Evolutionary conservation across 2,113 vertebrate genomes (phyloP).

Genomic region (Narcine bancroftii): DNA sequence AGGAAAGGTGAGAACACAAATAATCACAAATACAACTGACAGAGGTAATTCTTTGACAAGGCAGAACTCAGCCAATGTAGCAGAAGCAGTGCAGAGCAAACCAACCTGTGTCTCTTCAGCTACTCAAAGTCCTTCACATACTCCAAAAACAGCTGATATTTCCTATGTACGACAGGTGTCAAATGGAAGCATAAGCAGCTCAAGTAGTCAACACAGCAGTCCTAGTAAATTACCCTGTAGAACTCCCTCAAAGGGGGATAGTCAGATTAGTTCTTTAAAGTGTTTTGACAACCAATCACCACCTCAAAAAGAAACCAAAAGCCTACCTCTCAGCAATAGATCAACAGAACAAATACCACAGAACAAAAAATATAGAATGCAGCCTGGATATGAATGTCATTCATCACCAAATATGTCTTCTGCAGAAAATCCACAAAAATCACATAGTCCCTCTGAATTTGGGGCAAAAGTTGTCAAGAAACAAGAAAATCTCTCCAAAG

Average conservation of each 20-base stretch:
- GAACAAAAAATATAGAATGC: constrained; percentile 48
- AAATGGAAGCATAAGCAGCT: constrained; percentile 53
- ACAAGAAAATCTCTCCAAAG: constrained; percentile 47
- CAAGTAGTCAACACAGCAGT: constrained; percentile 54
- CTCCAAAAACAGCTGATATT: constrained; percentile 42
- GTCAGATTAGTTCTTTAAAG: constrained; percentile 42
- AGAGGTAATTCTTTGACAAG: constrained; percentile 73
- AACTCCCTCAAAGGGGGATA: constrained; percentile 51
- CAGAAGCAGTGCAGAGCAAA: constrained; percentile 62
- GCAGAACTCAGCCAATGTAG: constrained; percentile 55
- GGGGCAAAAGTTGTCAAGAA: constrained; percentile 48
- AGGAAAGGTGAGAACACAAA: constrained; percentile 74
- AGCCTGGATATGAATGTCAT: constrained; percentile 52
- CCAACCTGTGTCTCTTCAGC: constrained; percentile 32
- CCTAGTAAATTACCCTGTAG: constrained; percentile 61
- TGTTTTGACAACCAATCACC: constrained; percentile 46
- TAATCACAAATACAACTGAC: constrained; percentile 82
- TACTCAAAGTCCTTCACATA: constrained; percentile 48
- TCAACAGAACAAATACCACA: constrained; percentile 43
- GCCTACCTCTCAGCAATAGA: constrained; percentile 45
- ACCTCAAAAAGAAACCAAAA: constrained; percentile 49
- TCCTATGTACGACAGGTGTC: constrained; percentile 52
- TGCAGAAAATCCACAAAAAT: constrained; percentile 47
- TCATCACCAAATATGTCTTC: constrained; percentile 44
- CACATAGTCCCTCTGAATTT: constrained; percentile 43